A percentile compares a stretch with the other conserved stretches of the same genome.
Conservation (phyloP, 2,888 invertebrate species). For the Anarsia innoxiella region DNA sequence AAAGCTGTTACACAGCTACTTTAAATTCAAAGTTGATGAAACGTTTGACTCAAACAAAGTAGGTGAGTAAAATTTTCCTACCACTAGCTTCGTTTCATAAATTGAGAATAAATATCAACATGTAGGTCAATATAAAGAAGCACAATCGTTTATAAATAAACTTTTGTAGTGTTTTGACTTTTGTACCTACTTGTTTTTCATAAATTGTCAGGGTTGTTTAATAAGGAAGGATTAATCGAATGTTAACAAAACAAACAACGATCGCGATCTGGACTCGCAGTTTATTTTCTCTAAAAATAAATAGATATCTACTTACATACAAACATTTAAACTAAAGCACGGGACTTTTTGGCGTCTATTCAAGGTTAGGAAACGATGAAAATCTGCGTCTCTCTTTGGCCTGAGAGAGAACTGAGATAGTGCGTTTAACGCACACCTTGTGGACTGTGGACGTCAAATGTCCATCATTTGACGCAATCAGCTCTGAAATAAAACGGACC, state of each 20-base stretch:
- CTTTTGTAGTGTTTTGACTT: no score
- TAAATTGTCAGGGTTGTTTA: constrained; percentile 1
- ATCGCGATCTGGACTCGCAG: constrained; percentile 22
- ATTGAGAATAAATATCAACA: no score
- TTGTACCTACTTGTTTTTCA: no score
- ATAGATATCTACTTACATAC: no score
- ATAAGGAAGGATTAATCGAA: not conserved
- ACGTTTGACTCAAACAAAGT: constrained; percentile 22
- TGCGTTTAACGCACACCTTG: constrained; percentile 42
- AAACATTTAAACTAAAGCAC: constrained; percentile 41
- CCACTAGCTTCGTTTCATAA: no score
- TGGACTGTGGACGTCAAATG: constrained; percentile 36
- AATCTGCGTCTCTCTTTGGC: constrained; percentile 70
- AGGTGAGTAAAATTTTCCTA: constrained; percentile 29
- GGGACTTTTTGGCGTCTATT: constrained; percentile 64
- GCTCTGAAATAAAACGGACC: no score
- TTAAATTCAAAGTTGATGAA: constrained; percentile 15
- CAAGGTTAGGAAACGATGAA: constrained; percentile 56
- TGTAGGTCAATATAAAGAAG: no score
- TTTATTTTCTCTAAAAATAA: constrained; percentile 45
- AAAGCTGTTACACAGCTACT: not conserved
- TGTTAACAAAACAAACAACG: constrained; percentile 9
- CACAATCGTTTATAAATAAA: no score
- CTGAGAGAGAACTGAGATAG: constrained; percentile 41
- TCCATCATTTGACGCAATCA: no score